Conservation (phyloP, 2,113 vertebrate species). For the Ranitomeya variabilis region DNA sequence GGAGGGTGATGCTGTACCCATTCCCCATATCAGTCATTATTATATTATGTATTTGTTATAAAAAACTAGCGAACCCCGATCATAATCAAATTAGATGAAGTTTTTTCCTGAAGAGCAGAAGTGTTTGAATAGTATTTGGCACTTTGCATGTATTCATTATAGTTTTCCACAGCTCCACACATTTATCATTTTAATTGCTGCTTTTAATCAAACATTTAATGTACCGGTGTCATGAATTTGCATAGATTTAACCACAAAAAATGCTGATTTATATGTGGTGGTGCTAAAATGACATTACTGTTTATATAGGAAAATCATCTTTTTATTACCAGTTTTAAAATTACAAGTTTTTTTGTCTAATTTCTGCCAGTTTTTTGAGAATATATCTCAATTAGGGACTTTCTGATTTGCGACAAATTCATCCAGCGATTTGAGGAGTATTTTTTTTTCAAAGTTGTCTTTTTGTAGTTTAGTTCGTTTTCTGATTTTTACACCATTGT, state of each 20-base stretch:
- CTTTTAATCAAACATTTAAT: not conserved
- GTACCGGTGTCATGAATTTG: not conserved
- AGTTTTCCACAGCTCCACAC: not conserved
- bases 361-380: too few species aligned
- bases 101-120: not conserved
- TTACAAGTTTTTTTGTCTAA: not conserved
- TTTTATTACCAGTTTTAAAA: not conserved
- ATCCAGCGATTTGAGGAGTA: too few species aligned
- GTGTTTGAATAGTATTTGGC: not conserved
- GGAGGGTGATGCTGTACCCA: too few species aligned
- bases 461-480: too few species aligned
- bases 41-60: too few species aligned
- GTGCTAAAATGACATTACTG: not conserved
- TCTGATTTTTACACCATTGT: too few species aligned
- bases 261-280: not conserved
- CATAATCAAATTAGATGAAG: not conserved
- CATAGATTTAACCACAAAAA: slow-evolving; percentile 7
- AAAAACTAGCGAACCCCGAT: too few species aligned
- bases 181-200: not conserved
- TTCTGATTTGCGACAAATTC: too few species aligned
- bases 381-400: too few species aligned
- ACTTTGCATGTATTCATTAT: not conserved
- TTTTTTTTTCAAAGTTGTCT: too few species aligned
- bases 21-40: too few species aligned
- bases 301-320: not conserved